Evolutionary conservation across 2,888 invertebrate genomes (phyloP).

Genomic region (Scaptomyza polygonia): DNA sequence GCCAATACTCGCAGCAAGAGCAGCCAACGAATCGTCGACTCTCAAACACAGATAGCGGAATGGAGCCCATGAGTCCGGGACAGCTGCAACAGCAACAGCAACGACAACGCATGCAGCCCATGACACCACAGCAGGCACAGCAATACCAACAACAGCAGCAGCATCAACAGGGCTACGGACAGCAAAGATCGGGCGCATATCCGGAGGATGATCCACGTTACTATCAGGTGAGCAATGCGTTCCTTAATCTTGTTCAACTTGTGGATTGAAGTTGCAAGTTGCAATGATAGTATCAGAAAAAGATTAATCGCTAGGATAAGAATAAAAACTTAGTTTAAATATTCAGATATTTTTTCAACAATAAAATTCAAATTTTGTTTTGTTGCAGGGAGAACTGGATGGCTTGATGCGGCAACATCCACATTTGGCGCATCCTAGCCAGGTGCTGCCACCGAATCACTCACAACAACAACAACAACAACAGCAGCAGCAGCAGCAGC

Average conservation of each 20-base stretch:
- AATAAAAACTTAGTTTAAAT: too few species aligned
- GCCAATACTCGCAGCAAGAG: constrained; percentile 92
- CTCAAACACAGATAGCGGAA: constrained; percentile 86
- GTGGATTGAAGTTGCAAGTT: too few species aligned
- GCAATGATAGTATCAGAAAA: too few species aligned
- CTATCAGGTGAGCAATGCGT: constrained; percentile 84
- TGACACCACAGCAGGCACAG: constrained; percentile 72
- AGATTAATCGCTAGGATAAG: too few species aligned
- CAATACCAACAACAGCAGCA: constrained; percentile 64
- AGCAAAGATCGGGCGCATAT: constrained; percentile 81
- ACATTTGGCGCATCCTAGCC: constrained; percentile 89
- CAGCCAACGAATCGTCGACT: constrained; percentile 88
- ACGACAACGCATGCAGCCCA: constrained; percentile 81
- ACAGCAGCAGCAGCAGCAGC: constrained; percentile 86
- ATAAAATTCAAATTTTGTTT: too few species aligned
- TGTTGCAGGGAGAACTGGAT: constrained; percentile 89
- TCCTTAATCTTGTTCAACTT: neutral
- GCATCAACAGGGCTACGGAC: constrained; percentile 85
- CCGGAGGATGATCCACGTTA: constrained; percentile 88
- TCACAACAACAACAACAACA: constrained; percentile 82
- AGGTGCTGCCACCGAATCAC: constrained; percentile 84
- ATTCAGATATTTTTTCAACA: too few species aligned
- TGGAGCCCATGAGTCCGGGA: constrained; percentile 84
- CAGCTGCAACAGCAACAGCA: constrained; percentile 79
- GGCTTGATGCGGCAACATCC: constrained; percentile 92